Conservation (phyloP, 2,888 invertebrate species). For the Sisyra nigra region DNA sequence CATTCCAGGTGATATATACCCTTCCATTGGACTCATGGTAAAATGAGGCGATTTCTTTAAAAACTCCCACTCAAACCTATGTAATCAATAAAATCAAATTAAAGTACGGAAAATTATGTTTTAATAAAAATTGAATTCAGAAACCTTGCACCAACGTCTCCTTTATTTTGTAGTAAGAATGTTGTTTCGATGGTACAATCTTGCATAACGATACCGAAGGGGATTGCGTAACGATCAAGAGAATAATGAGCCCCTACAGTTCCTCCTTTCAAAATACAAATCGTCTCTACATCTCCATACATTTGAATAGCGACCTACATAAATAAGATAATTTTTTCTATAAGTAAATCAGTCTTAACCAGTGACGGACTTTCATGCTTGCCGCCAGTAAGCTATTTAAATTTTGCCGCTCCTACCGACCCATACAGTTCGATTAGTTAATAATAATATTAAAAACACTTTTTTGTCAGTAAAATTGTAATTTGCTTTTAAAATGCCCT, state of each 20-base stretch:
- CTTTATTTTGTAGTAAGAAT: conserved; percentile 33
- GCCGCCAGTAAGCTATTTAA: too few relatives aligned
- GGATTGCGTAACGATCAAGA: conserved; percentile 30
- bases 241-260: conserved; percentile 32
- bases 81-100: conserved; percentile 9
- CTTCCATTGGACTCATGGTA: conserved; percentile 39
- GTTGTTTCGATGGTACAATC: conserved; percentile 27
- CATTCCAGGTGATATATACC: conserved; percentile 44
- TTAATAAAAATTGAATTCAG: conserved; percentile 6
- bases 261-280: conserved; percentile 33
- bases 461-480: too few relatives aligned
- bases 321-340: conserved; percentile 2
- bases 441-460: too few relatives aligned
- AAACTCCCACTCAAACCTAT: conserved; percentile 34
- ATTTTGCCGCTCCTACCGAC: too few relatives aligned
- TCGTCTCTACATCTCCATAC: conserved; percentile 30
- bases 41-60: conserved; percentile 33
- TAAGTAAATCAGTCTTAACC: neutral
- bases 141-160: conserved; percentile 36
- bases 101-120: neutral
- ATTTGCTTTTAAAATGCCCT: too few relatives aligned
- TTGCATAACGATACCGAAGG: conserved; percentile 35
- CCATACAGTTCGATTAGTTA: too few relatives aligned
- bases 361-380: too few relatives aligned
- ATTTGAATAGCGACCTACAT: conserved; percentile 30